A percentile compares a stretch with the other conserved stretches of the same genome.
These are phyloP conservation scores for Nasonia vitripennis DNA, from an alignment of 1,140 invertebrate species.

Conservation along the genomic window DNA sequence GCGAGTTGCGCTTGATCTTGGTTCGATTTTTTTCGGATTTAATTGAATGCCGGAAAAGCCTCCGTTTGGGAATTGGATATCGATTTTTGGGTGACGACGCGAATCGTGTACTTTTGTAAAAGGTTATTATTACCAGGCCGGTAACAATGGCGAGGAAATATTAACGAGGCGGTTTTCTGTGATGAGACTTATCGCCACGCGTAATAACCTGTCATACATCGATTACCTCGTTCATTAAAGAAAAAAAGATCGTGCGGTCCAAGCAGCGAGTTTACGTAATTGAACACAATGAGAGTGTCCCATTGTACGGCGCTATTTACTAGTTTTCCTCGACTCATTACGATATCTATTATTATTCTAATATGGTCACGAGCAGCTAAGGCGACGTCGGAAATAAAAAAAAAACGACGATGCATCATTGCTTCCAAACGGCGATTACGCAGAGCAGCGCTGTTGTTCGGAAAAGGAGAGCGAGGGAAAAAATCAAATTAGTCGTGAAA, in stretches of 20 bases:
- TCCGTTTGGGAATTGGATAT: no score
- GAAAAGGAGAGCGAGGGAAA: neutral
- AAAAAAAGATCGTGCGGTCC: neutral
- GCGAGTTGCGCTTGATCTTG: neutral
- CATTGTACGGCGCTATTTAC: neutral
- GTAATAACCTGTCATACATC: neutral
- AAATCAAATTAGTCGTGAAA: neutral
- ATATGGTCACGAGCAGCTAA: neutral
- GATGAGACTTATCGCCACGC: neutral
- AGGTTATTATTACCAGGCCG: no score
- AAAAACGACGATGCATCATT: neutral
- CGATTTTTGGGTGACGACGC: no score
- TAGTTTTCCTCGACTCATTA: neutral
- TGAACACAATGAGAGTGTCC: neutral
- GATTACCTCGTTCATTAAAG: neutral
- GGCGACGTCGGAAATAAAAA: neutral
- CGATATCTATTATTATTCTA: constrained; percentile 15
- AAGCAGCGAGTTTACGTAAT: neutral
- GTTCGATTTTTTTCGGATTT: no score
- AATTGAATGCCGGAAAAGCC: no score
- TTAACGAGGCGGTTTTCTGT: neutral
- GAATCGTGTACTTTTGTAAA: no score
- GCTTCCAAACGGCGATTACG: neutral
- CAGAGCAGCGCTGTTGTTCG: neutral
- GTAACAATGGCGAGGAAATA: neutral